Evolutionary conservation across 2,113 vertebrate species (phyloP).

Genomic region (Triplophysa tibetana): DNA sequence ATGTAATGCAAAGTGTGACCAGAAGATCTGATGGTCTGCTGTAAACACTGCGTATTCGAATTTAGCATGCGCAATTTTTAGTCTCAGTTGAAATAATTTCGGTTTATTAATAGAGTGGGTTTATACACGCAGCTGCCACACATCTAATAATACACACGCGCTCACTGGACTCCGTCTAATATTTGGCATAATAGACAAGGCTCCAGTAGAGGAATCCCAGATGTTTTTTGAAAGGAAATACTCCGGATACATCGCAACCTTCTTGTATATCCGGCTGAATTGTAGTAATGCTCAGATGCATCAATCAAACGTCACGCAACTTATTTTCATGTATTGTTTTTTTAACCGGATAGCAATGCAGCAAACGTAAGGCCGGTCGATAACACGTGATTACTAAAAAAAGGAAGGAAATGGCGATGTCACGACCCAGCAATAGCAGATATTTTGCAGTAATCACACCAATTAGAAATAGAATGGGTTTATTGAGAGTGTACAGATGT

Average conservation of each 20-base stretch:
- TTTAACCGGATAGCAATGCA: constrained; percentile 3
- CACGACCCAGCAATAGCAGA: neutral
- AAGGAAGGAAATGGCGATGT: constrained; percentile 10
- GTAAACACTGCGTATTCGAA: neutral
- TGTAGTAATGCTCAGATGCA: constrained; percentile 41
- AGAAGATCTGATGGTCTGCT: neutral
- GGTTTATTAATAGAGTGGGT: constrained; percentile 69
- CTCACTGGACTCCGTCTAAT: constrained; percentile 44
- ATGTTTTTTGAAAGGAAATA: constrained; percentile 48
- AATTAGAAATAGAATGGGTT: neutral
- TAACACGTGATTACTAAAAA: neutral
- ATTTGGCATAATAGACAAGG: constrained; percentile 54
- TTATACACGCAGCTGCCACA: constrained; percentile 70
- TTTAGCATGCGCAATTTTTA: constrained; percentile 37
- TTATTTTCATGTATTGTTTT: constrained; percentile 19
- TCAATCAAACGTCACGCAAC: constrained; percentile 36
- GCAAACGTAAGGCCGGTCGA: neutral
- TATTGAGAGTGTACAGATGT: neutral
- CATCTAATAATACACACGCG: constrained; percentile 67
- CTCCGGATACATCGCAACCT: constrained; percentile 21
- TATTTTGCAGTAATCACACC: neutral
- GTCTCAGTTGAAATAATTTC: constrained; percentile 58
- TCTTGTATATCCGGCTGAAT: constrained; percentile 49
- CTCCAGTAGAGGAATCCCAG: constrained; percentile 47
- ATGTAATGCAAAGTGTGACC: constrained; percentile 1